Base-by-base conservation (phyloP, 2,797 vertebrate genomes). In the Lophura swinhoii region DNA sequence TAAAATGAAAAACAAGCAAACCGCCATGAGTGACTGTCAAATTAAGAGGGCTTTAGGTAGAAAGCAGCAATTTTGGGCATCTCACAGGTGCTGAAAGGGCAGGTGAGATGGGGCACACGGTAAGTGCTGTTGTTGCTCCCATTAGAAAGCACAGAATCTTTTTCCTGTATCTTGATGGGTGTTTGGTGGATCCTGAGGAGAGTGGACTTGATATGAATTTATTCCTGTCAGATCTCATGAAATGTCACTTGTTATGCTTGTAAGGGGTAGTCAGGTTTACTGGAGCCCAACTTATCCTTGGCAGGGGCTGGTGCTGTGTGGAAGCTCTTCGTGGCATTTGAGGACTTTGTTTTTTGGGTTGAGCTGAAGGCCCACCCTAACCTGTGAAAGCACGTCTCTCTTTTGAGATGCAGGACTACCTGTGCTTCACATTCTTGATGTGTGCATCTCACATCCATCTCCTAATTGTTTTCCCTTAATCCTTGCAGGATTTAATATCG, bases 271-370 rank as follows among this genome's bases (percentile, higher is more conserved):
- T 35, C 7, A 26, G 53, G 6, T 68, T 74, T 75, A 16, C 44
- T 51, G 53, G 67, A 49, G 26, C 16, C n/a, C 28, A 8, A 4
- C 16, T 77, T 5, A 4, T 20, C 71, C 67, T 84, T 23, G 31
- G 26, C 20, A 51, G 48, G 73, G 41, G 14, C 48, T 87, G 12
- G 44, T 84, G 43, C 66, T 84, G 0, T 37, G 12, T 73, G 33
- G 21, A 84, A 74, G 53, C 58, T 68, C 48, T 79, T 74, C 5
- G 9, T 46, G 58, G 18, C 1, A 0, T 70, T 73, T n/a, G 15
- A 80, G 46, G 37, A 31, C 0, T 0, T 7, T 0, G 0, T 24
- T 73, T 55, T 68, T 53, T 51, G 51, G 12, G 68, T 53, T 67
- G 56, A 80, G 41, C 55, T 44, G 37, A 77, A 77, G 41, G 33